Evolutionary conservation across 1,140 invertebrate genomes (phyloP).

Genomic region (Latrodectus geometricus): DNA sequence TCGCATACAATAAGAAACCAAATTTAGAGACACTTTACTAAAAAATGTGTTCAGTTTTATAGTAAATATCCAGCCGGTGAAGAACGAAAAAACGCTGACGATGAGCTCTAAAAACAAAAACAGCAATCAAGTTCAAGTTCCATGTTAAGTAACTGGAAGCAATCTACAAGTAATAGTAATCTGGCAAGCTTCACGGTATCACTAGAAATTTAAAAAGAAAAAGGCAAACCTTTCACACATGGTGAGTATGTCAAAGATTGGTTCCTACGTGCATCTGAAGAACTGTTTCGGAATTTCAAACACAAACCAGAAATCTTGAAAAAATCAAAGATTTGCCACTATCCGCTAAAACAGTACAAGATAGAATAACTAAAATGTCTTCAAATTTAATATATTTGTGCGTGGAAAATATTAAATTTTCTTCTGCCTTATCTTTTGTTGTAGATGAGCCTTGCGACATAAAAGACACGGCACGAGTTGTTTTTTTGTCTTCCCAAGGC

Average conservation of each 20-base stretch:
- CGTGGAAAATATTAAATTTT: too few relatives aligned
- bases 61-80: not conserved
- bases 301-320: not conserved
- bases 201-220: conserved; percentile 1
- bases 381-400: too few relatives aligned
- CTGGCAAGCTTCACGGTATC: not conserved
- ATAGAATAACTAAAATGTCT: too few relatives aligned
- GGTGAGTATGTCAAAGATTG: conserved; percentile 23
- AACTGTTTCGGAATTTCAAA: conserved; percentile 10
- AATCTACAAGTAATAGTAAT: conserved; percentile 24
- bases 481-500: too few relatives aligned
- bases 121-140: conserved; percentile 2
- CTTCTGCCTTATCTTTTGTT: too few relatives aligned
- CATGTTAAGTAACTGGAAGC: conserved; percentile 20
- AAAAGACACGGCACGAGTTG: too few relatives aligned
- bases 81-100: conserved; percentile 5
- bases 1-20: conserved; percentile 12
- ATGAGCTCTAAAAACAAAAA: not conserved
- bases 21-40: conserved; percentile 54
- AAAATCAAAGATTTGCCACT: too few relatives aligned
- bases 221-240: conserved; percentile 11
- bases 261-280: conserved; percentile 20
- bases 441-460: too few relatives aligned
- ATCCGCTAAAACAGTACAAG: too few relatives aligned
- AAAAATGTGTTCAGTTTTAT: not conserved